Percentiles rank a stretch among this genome's conserved stretches.
phyloP scores from a whole-genome alignment of 2,797 vertebrate species.

The Sebastes itinus region DNA sequence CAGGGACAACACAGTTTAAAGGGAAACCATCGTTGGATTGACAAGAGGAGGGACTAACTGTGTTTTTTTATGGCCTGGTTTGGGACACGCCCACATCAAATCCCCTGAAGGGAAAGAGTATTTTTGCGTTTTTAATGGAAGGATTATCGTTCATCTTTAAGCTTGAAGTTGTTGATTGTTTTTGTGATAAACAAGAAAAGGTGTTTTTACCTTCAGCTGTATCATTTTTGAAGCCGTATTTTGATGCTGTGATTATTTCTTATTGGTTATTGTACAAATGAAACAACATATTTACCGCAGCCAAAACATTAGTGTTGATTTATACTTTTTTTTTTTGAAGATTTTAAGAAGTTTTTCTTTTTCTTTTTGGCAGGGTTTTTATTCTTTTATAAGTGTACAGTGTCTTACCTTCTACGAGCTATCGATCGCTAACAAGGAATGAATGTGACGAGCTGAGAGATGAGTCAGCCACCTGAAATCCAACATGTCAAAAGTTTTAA shows the following conservation, averaged over 20 bases:
- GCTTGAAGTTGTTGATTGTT: conserved; percentile 52
- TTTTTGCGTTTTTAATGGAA: conserved; percentile 7
- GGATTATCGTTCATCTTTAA: conserved; percentile 41
- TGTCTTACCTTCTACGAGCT: conserved; percentile 25
- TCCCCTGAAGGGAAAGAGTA: neutral
- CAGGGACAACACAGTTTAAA: neutral
- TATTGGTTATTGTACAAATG: conserved; percentile 44
- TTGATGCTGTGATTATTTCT: conserved; percentile 47
- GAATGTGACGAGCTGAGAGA: conserved; percentile 38
- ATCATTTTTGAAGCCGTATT: conserved; percentile 49
- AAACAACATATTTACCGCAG: conserved; percentile 48
- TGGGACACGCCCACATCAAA: neutral
- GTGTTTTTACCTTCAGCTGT: conserved; percentile 53
- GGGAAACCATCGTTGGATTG: conserved; percentile 9
- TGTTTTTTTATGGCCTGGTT: neutral
- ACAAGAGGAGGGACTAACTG: neutral
- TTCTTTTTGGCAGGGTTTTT: conserved; percentile 18
- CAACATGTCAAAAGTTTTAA: neutral
- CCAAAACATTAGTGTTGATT: conserved; percentile 49
- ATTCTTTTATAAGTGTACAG: conserved; percentile 45
- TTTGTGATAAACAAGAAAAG: conserved; percentile 45
- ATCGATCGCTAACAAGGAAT: neutral
- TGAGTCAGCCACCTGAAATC: conserved; percentile 15
- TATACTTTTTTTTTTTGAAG: conserved; percentile 6
- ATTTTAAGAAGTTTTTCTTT: conserved; percentile 25